A percentile compares a stretch with the other conserved stretches of the same genome.
phyloP scores from a whole-genome alignment of 2,888 invertebrate species.

The Resseliella maxima region DNA sequence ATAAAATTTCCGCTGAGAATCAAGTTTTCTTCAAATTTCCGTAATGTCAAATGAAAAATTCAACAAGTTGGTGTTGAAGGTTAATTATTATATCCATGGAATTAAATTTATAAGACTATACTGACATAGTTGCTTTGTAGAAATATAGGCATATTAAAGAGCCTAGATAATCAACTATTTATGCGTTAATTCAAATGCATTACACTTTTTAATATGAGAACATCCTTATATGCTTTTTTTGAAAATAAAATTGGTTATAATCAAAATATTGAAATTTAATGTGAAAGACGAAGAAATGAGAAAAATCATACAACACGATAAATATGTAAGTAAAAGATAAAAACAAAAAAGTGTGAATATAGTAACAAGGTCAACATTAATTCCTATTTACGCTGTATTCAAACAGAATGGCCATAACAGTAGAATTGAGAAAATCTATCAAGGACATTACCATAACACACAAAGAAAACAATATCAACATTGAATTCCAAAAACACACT shows the following conservation, averaged over 20 bases:
- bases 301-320: not conserved
- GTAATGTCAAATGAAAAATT: no score
- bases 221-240: no score
- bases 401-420: not conserved
- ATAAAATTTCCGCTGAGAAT: no score
- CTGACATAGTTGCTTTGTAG: not conserved
- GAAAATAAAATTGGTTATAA: no score
- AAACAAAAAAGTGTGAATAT: not conserved
- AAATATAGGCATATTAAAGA: no score
- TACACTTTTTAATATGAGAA: no score
- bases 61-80: not conserved
- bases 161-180: no score
- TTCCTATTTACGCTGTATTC: conserved; percentile 22
- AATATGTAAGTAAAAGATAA: not conserved
- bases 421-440: not conserved
- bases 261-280: no score
- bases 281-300: not conserved
- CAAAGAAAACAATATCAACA: not conserved
- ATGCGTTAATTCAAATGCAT: no score
- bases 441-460: not conserved
- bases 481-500: not conserved
- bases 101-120: not conserved
- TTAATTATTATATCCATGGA: not conserved
- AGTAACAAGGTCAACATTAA: not conserved
- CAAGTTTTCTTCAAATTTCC: no score